These are phyloP conservation scores for Metalampra italica DNA, from an alignment of 2,888 invertebrate genomes.

Conservation along the genomic window DNA sequence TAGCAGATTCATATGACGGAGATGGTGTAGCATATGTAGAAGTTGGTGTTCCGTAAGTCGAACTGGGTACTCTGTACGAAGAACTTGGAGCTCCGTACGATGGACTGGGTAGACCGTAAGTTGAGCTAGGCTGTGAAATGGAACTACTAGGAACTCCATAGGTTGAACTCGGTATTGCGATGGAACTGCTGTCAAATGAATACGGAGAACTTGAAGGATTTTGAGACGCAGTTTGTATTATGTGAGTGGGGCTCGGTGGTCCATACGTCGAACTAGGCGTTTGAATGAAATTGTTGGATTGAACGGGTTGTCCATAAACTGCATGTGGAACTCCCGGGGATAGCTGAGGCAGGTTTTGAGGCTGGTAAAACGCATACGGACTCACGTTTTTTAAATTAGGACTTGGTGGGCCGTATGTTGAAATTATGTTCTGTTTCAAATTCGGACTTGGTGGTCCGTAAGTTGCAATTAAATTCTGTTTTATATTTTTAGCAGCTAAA, in stretches of 20 bases:
- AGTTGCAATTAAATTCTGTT: conserved; percentile 48
- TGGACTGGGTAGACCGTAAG: conserved; percentile 25
- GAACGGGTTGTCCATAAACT: conserved; percentile 49
- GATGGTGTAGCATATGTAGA: conserved; percentile 30
- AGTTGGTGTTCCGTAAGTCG: conserved; percentile 28
- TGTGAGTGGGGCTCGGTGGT: conserved; percentile 45
- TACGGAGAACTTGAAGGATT: conserved; percentile 52
- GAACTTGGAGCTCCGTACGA: conserved; percentile 17
- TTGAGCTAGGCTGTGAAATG: conserved; percentile 21
- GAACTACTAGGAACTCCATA: conserved; percentile 14
- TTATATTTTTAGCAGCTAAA: conserved; percentile 52
- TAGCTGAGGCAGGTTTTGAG: conserved; percentile 28
- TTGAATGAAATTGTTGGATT: conserved; percentile 26
- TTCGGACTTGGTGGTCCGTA: conserved; percentile 65
- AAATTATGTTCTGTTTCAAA: conserved; percentile 40
- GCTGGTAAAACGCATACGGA: conserved; percentile 43
- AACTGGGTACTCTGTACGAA: conserved; percentile 21
- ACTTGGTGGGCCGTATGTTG: conserved; percentile 64
- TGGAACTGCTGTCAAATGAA: conserved; percentile 41
- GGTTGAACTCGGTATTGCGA: conserved; percentile 25
- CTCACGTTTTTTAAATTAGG: conserved; percentile 35
- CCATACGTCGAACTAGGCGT: conserved; percentile 49
- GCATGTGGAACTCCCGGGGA: conserved; percentile 40
- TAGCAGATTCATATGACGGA: conserved; percentile 33
- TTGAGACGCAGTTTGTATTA: conserved; percentile 43